phyloP scores from a whole-genome alignment of 2,888 invertebrate genomes.

The Eristalis tenax region DNA sequence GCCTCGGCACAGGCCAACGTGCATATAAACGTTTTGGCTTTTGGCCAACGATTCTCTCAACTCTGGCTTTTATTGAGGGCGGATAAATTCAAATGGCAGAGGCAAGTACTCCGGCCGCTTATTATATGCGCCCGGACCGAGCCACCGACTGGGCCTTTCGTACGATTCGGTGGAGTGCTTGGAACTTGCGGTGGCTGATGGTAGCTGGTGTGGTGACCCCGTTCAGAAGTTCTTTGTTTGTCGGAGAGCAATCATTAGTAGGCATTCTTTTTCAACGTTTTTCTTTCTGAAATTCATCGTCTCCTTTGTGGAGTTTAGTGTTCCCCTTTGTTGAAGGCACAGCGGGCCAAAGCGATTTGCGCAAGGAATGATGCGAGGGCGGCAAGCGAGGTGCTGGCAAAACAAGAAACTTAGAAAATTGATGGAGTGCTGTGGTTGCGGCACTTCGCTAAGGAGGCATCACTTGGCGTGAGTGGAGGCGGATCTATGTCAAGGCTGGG shows the following conservation, averaged over 20 bases:
- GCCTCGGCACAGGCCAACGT: background rate
- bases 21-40: constrained; percentile 68
- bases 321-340: background rate
- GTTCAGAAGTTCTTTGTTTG: constrained; percentile 30
- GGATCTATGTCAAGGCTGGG: background rate
- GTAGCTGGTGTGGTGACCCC: constrained; percentile 45
- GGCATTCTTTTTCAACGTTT: background rate
- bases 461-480: background rate
- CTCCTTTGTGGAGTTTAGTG: background rate
- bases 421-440: background rate
- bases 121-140: constrained; percentile 12
- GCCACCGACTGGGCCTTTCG: background rate
- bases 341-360: background rate
- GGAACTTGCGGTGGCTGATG: background rate
- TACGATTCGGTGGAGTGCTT: background rate
- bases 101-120: constrained; percentile 51
- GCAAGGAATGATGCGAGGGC: background rate
- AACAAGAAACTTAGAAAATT: background rate
- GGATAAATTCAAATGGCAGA: constrained; percentile 62
- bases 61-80: constrained; percentile 67
- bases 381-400: background rate
- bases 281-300: background rate
- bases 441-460: background rate
- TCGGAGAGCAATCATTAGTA: constrained; percentile 27
- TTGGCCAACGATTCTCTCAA: constrained; percentile 55